Base-by-base conservation (phyloP, 2,797 vertebrate species). In the Enteromius mattozi region DNA sequence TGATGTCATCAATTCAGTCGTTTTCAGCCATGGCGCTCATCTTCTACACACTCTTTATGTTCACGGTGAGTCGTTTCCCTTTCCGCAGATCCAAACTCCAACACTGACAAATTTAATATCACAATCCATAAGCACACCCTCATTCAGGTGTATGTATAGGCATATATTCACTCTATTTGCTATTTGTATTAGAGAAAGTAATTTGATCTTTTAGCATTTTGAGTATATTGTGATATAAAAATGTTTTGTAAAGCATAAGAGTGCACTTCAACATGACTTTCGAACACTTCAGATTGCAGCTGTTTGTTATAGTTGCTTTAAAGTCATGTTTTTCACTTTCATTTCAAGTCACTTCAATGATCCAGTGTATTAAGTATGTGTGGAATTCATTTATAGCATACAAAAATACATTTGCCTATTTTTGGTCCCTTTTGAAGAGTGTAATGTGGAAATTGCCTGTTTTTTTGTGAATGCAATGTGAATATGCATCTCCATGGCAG, bases 1-100 rank as follows among this genome's bases (percentile, higher is more conserved):
- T 99, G 97, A 97, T 99, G 98, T 96, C 97, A 76, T 98, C 97
- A 91, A 96, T 99, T 65, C 98, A 99, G 96, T 99, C 98, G 24
- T 99, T 99, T 94, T 99, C 98, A 0, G 97, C 98, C 81, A 99
- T 99, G 97, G 98, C 98, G 0, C 96, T 99, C 75, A 95, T 99
- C 76, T 99, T 99, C 89, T 99, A 99, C 93, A 95, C 96, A 0
- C 86, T 99, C 70, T 99, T 99, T 92, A 97, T 99, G 98, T 96
- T 99, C 1, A 97, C 98, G 96, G 98, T 99, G 95, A 96, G 98
- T 85, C 79, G 35, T 76, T 84, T 14, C 75, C 82, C 49, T 68
- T 69, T 45, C 40, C 24, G n/a, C 24, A 21, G 56, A 27, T 75
- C 16, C 7, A 63, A 24, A 33, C 17, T 45, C 13, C 4, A 80